A percentile compares a stretch with the other conserved stretches of the same genome.
phyloP scores from a whole-genome alignment of 2,888 invertebrate species.

The Nomada hirtipes region DNA sequence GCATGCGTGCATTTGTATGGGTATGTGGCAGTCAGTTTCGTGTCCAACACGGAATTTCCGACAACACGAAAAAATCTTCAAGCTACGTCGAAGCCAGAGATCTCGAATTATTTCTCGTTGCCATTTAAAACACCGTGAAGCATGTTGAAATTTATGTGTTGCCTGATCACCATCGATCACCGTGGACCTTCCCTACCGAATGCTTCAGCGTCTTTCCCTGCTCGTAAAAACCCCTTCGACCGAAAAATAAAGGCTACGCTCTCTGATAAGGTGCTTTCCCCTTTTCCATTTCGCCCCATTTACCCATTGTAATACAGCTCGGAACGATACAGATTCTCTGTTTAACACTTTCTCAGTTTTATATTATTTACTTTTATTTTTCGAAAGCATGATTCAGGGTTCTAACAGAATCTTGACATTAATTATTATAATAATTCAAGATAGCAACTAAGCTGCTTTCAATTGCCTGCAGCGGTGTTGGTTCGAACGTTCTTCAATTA shows the following conservation, averaged over 20 bases:
- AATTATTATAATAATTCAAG: too few species aligned
- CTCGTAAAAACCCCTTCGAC: slow-evolving; percentile 52
- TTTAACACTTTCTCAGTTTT: not conserved
- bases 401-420: too few species aligned
- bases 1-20: slow-evolving; percentile 7
- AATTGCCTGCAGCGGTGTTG: too few species aligned
- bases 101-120: slow-evolving; percentile 32
- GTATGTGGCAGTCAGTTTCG: not conserved
- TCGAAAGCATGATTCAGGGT: not conserved
- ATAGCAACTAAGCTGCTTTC: too few species aligned
- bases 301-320: not conserved
- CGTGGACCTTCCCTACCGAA: slow-evolving; percentile 40
- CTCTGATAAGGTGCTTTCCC: slow-evolving; percentile 29
- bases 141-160: slow-evolving; percentile 61
- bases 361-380: not conserved
- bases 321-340: not conserved
- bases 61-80: slow-evolving; percentile 18
- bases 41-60: slow-evolving; percentile 1
- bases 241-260: slow-evolving; percentile 47
- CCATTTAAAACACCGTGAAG: slow-evolving; percentile 59
- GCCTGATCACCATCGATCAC: slow-evolving; percentile 68
- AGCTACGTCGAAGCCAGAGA: slow-evolving; percentile 15
- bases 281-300: slow-evolving; percentile 1
- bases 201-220: slow-evolving; percentile 31
- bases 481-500: too few species aligned